Evolutionary conservation across 1,140 invertebrate species (phyloP).

Genomic region (Drosophila prosaltans): DNA sequence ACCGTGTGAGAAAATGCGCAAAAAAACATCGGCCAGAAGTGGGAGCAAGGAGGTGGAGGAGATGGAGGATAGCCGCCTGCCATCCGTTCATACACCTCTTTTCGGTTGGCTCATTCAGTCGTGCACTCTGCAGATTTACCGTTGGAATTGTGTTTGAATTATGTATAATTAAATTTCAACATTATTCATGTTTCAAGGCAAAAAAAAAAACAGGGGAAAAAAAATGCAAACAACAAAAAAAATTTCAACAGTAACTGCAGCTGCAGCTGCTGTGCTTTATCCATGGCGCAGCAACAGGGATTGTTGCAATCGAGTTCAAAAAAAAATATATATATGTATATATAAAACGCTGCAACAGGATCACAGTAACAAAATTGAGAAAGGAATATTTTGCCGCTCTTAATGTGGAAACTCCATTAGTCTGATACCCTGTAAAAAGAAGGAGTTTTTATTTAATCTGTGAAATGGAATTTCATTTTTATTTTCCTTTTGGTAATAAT

Average conservation of each 20-base stretch:
- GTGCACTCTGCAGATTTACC: conserved; percentile 58
- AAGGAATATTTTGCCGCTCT: no score
- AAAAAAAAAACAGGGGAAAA: conserved; percentile 27
- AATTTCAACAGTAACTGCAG: conserved; percentile 5
- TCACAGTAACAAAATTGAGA: no score
- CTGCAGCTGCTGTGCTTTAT: background rate
- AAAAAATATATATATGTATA: no score
- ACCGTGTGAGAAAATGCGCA: conserved; percentile 68
- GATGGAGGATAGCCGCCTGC: background rate
- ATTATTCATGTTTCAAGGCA: conserved; percentile 68
- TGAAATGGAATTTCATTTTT: no score
- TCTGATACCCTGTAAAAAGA: no score
- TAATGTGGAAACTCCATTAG: no score
- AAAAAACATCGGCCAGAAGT: conserved; percentile 15
- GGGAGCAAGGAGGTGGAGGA: background rate
- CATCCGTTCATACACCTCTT: conserved; percentile 37
- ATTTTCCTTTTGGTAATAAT: no score
- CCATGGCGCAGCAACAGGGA: no score
- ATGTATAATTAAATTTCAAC: conserved; percentile 79
- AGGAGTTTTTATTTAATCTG: no score
- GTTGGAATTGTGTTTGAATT: conserved; percentile 71
- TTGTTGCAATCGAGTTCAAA: no score
- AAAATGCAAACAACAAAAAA: background rate
- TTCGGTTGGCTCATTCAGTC: conserved; percentile 57
- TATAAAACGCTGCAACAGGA: no score